Evolutionary conservation across 2,113 vertebrate species (phyloP).

Genomic region (Anguilla japonica): DNA sequence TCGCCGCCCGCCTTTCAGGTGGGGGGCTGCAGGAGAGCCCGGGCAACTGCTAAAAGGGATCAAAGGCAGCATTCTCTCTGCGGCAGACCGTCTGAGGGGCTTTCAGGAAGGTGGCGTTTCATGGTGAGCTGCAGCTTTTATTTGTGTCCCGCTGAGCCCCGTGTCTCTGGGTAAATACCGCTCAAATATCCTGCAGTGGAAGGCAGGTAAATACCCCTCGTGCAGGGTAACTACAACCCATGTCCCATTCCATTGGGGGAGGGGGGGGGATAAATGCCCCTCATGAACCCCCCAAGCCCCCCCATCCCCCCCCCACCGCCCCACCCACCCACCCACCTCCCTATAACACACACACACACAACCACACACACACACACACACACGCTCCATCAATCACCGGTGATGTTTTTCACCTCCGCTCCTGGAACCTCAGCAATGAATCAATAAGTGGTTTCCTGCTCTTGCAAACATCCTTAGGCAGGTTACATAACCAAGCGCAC

Average conservation of each 20-base stretch:
- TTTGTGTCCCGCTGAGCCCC: not conserved
- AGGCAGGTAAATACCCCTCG: not conserved
- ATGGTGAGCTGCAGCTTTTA: conserved; percentile 50
- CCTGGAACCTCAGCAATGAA: conserved; percentile 57
- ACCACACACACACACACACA: conserved; percentile 2
- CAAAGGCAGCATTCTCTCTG: conserved; percentile 76
- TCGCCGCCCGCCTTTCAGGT: conserved; percentile 79
- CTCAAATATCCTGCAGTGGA: not conserved
- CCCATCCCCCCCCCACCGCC: conserved; percentile 26
- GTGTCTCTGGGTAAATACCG: not conserved
- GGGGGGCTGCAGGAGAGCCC: conserved; percentile 45
- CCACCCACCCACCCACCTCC: not conserved
- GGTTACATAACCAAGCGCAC: conserved; percentile 37
- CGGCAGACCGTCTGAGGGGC: conserved; percentile 53
- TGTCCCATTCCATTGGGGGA: not conserved
- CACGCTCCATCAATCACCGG: conserved; percentile 60
- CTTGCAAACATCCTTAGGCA: conserved; percentile 61
- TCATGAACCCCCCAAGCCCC: conserved; percentile 23
- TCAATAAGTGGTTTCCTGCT: conserved; percentile 72
- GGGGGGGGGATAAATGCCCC: not conserved
- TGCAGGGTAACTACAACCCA: not conserved
- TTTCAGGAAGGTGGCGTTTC: conserved; percentile 57
- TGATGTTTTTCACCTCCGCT: conserved; percentile 58
- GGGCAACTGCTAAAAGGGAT: conserved; percentile 52
- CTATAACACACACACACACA: not conserved